Percentiles rank a stretch among this genome's conserved stretches.
These are phyloP conservation scores for Clupea harengus DNA, from an alignment of 2,113 vertebrate species.

Conservation along the genomic window DNA sequence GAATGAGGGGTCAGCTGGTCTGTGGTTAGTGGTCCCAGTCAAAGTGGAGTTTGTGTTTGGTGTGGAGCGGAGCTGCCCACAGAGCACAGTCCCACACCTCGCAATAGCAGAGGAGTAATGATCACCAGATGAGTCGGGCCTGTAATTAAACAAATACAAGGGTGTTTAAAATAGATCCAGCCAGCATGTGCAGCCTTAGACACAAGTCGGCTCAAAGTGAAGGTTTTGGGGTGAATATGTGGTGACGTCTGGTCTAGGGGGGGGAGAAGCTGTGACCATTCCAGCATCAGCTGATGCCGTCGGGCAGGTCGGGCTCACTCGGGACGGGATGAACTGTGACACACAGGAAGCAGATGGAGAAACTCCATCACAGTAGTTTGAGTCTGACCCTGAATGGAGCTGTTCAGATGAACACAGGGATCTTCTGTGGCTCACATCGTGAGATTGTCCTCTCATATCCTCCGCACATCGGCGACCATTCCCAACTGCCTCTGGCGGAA, in stretches of 20 bases:
- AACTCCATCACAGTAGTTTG: neutral
- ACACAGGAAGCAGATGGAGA: neutral
- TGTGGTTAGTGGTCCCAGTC: neutral
- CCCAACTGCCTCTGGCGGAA: neutral
- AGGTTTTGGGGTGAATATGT: neutral
- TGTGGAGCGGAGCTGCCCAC: neutral
- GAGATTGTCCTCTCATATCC: neutral
- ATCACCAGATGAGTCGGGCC: constrained; percentile 2
- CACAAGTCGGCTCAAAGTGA: neutral
- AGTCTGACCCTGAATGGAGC: neutral
- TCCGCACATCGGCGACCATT: neutral
- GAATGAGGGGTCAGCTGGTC: neutral
- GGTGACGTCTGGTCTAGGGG: neutral
- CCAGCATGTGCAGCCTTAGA: constrained; percentile 19
- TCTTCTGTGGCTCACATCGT: neutral
- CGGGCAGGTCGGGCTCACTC: neutral
- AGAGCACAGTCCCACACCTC: neutral
- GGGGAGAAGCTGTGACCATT: neutral
- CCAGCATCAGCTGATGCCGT: neutral
- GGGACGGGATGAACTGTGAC: neutral
- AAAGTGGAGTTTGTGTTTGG: neutral
- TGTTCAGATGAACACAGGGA: neutral
- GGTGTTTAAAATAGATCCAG: constrained; percentile 21
- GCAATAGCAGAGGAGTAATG: neutral
- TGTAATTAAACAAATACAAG: constrained; percentile 10